Percentiles rank a stretch among this genome's conserved stretches.
Conservation (phyloP, 1,140 invertebrate species). For the Sminthurides bifidus region DNA sequence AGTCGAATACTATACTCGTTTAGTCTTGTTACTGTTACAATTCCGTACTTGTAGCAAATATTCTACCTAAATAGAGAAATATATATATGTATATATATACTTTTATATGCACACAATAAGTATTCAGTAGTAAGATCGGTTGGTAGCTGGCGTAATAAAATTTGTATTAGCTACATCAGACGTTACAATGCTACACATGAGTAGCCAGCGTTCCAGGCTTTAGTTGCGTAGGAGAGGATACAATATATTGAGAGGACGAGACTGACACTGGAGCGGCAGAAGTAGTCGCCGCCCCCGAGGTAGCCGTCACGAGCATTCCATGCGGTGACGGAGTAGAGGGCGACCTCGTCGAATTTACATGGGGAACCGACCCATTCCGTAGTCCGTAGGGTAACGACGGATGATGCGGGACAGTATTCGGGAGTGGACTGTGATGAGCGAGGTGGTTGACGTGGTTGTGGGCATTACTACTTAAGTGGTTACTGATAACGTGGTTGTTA, state of each 20-base stretch:
- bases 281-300: too few relatives aligned
- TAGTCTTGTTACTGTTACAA: too few relatives aligned
- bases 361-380: conserved; percentile 43
- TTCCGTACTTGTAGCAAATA: not conserved
- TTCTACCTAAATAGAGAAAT: not conserved
- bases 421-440: too few relatives aligned
- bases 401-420: not conserved
- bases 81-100: too few relatives aligned
- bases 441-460: conserved; percentile 31
- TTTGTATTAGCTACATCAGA: not conserved
- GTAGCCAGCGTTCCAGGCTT: conserved; percentile 47
- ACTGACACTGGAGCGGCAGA: conserved; percentile 30
- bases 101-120: too few relatives aligned
- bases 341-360: conserved; percentile 39
- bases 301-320: too few relatives aligned
- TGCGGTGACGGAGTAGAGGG: conserved; percentile 39
- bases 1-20: too few relatives aligned
- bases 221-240: conserved; percentile 39
- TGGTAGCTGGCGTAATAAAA: not conserved
- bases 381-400: conserved; percentile 35
- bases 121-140: too few relatives aligned
- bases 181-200: conserved; percentile 49
- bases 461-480: conserved; percentile 9
- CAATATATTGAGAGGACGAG: conserved; percentile 42
- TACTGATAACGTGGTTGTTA: conserved; percentile 1